These are phyloP conservation scores for Synanthedon vespiformis DNA, from an alignment of 2,888 invertebrate species.

Conservation along the genomic window DNA sequence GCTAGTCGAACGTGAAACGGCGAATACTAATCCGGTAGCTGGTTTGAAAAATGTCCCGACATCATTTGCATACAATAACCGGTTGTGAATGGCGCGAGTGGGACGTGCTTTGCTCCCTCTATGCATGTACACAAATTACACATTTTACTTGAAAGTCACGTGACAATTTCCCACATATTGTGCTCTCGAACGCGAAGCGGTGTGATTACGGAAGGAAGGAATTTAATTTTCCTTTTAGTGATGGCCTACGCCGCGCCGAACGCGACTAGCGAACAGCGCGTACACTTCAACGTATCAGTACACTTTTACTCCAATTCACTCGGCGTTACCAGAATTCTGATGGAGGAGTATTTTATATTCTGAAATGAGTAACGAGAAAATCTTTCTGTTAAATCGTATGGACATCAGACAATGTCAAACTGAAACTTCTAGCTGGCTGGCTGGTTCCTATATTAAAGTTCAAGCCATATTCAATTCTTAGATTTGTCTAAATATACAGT, in stretches of 20 bases:
- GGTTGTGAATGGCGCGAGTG: constrained; percentile 34
- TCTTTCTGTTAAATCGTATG: no score
- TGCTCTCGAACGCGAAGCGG: constrained; percentile 18
- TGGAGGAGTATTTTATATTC: no score
- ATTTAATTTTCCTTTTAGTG: constrained; percentile 23
- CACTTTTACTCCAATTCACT: no score
- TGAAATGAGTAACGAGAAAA: no score
- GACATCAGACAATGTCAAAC: no score
- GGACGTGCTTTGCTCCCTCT: constrained; percentile 28
- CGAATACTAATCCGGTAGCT: constrained; percentile 21
- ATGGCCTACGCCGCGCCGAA: neutral
- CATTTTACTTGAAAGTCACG: constrained; percentile 40
- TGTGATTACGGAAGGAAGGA: constrained; percentile 23
- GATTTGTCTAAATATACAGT: no score
- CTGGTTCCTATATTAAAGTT: no score
- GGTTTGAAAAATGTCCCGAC: constrained; percentile 41
- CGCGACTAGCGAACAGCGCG: no score
- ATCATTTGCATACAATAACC: constrained; percentile 63
- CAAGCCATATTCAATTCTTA: no score
- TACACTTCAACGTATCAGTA: no score
- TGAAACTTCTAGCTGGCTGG: no score
- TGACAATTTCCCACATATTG: constrained; percentile 41
- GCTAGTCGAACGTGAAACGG: constrained; percentile 17
- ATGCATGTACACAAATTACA: constrained; percentile 14
- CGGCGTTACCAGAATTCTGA: no score